Evolutionary conservation across 2,113 vertebrate species (phyloP), one percentile per base, ranked within the genome.

Genomic region (Asarcornis scutulata): DNA sequence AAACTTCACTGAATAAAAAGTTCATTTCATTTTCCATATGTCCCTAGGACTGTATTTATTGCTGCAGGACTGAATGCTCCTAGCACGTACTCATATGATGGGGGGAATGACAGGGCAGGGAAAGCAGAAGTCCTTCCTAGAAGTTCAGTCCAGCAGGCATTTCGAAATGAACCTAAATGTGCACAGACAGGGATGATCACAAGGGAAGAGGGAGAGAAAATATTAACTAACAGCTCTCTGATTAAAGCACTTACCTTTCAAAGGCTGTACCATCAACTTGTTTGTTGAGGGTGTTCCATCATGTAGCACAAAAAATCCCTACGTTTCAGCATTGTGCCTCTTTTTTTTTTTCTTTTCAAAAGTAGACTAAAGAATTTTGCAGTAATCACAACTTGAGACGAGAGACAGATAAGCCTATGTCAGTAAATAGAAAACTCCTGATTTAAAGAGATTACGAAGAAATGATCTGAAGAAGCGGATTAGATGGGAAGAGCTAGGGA

Each of bases 361-460:
- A 71, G 0, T 4, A 23, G 25, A 63, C 34, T 40, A 66, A 77
- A 66, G n/a, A 42, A 11, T 83, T 76, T 69, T 89, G 29, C 34
- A 75, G 77, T 81, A 86, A 89, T 84, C 23, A 1, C 69, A 68
- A 6, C 26, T 91, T 84, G 66, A 89, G 69, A 71, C 40, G 53
- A 23, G 60, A 80, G 86, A 42, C 34, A 32, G 66, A 73, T 84
- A 72, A 88, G 7, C 36, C 53, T 42, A 9, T 78, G 25, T 72
- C 80, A 84, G 80, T 93, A 75, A 86, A 59, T 23, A 56, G 62
- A 59, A 86, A 95, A 64, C 20, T 86, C 60, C 38, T 3, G 3
- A 78, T 92, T 95, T 78, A 84, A 91, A 86, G 73, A 91, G 83
- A 72, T 95, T 86, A 68, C 64, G 81, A 86, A 82, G 62, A 86